Percentiles rank a stretch among this genome's conserved stretches.
phyloP scores from a whole-genome alignment of 2,888 invertebrate genomes.

The Eulithis prunata region DNA sequence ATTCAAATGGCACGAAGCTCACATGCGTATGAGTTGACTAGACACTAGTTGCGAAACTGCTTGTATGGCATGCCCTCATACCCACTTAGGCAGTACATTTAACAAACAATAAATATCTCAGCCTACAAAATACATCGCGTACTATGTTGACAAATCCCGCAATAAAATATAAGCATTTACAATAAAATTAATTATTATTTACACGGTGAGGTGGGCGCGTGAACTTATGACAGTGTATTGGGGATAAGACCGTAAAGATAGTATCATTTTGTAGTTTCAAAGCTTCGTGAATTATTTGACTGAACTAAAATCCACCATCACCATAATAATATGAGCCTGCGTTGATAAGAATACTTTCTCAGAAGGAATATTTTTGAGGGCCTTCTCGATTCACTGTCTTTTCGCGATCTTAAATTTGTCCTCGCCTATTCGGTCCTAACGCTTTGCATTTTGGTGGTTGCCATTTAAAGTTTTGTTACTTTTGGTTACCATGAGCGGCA shows the following conservation, averaged over 20 bases:
- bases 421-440: too few species aligned
- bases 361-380: too few species aligned
- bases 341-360: too few species aligned
- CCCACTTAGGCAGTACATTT: constrained; percentile 74
- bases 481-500: too few species aligned
- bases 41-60: constrained; percentile 49
- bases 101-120: constrained; percentile 81
- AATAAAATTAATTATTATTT: constrained; percentile 85
- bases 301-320: too few species aligned
- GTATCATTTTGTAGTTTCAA: not conserved
- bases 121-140: constrained; percentile 80
- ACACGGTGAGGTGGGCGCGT: constrained; percentile 79
- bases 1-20: constrained; percentile 55
- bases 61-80: constrained; percentile 45
- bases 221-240: constrained; percentile 49
- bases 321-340: too few species aligned
- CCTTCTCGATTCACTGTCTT: too few species aligned
- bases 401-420: too few species aligned
- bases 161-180: constrained; percentile 85
- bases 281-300: too few species aligned
- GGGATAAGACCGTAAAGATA: constrained; percentile 62
- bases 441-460: too few species aligned
- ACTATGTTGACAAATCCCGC: constrained; percentile 84
- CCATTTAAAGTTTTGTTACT: too few species aligned
- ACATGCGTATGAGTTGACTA: constrained; percentile 34